Percentiles rank a stretch among this genome's conserved stretches.
phyloP scores from a whole-genome alignment of 2,888 invertebrate species.

The Pteria penguin region DNA sequence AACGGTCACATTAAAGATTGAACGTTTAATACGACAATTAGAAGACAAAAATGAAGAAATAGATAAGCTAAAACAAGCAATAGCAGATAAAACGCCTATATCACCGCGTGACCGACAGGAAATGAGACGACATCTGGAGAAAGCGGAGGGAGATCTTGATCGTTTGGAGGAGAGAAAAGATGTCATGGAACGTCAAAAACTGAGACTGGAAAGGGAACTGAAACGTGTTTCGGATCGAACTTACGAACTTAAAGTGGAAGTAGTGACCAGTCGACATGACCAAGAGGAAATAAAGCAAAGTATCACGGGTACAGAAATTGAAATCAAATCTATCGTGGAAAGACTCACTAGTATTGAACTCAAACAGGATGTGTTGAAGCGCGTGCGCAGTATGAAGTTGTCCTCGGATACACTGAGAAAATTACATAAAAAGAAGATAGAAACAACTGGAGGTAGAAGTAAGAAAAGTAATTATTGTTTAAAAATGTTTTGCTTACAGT shows the following conservation, averaged over 20 bases:
- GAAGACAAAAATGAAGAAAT: conserved; percentile 56
- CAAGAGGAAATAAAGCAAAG: conserved; percentile 59
- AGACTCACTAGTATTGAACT: conserved; percentile 58
- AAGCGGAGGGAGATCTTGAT: conserved; percentile 52
- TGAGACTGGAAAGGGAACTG: conserved; percentile 54
- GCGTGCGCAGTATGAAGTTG: conserved; percentile 67
- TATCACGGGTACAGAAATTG: conserved; percentile 56
- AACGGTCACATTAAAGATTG: conserved; percentile 59
- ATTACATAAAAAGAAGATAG: conserved; percentile 48
- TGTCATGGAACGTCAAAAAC: conserved; percentile 54
- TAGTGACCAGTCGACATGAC: conserved; percentile 59
- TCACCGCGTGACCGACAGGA: conserved; percentile 59
- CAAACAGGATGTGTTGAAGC: conserved; percentile 63
- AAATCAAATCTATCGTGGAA: conserved; percentile 61
- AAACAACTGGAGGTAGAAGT: background rate
- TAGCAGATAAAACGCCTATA: conserved; percentile 49
- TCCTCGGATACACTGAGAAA: conserved; percentile 68
- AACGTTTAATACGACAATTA: conserved; percentile 54
- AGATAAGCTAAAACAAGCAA: conserved; percentile 55
- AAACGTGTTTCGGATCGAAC: conserved; percentile 61
- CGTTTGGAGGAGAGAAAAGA: conserved; percentile 57
- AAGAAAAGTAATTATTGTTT: too few relatives aligned
- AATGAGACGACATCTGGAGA: conserved; percentile 48
- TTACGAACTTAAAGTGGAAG: conserved; percentile 68
- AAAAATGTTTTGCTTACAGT: too few relatives aligned